Evolutionary conservation across 2,888 invertebrate species (phyloP).

Genomic region (Doris montereyensis): DNA sequence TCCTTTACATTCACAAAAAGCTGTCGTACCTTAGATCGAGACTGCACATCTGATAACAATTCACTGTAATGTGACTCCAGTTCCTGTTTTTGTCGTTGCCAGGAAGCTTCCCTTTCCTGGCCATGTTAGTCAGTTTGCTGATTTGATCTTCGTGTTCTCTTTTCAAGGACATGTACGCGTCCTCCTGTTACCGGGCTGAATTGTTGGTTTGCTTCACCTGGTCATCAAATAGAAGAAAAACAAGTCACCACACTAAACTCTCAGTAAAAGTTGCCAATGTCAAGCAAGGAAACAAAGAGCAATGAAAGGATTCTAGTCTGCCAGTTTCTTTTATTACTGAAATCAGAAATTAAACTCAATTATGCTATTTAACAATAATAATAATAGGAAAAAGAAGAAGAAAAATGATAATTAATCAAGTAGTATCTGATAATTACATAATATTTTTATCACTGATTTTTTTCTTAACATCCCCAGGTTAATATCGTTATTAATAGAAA

Average conservation of each 20-base stretch:
- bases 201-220: conserved; percentile 59
- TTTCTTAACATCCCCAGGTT: too few relatives aligned
- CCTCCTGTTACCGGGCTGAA: conserved; percentile 54
- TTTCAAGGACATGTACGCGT: conserved; percentile 57
- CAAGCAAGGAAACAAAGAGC: too few relatives aligned
- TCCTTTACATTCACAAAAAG: too few relatives aligned
- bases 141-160: conserved; percentile 65
- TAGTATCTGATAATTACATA: too few relatives aligned
- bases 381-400: not conserved
- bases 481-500: too few relatives aligned
- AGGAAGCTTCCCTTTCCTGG: conserved; percentile 63
- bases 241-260: too few relatives aligned
- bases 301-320: too few relatives aligned
- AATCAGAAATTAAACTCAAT: not conserved
- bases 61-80: conserved; percentile 68
- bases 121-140: conserved; percentile 58
- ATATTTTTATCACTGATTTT: too few relatives aligned
- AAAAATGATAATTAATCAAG: too few relatives aligned
- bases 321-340: too few relatives aligned
- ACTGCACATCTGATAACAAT: conserved; percentile 63
- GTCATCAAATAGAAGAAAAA: conserved; percentile 28
- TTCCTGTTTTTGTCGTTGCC: conserved; percentile 69
- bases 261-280: too few relatives aligned
- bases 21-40: conserved; percentile 65
- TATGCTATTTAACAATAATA: not conserved